A percentile compares a stretch with the other conserved stretches of the same genome.
Evolutionary conservation across 2,888 invertebrate genomes (phyloP).

Genomic region (Endotricha flammealis): DNA sequence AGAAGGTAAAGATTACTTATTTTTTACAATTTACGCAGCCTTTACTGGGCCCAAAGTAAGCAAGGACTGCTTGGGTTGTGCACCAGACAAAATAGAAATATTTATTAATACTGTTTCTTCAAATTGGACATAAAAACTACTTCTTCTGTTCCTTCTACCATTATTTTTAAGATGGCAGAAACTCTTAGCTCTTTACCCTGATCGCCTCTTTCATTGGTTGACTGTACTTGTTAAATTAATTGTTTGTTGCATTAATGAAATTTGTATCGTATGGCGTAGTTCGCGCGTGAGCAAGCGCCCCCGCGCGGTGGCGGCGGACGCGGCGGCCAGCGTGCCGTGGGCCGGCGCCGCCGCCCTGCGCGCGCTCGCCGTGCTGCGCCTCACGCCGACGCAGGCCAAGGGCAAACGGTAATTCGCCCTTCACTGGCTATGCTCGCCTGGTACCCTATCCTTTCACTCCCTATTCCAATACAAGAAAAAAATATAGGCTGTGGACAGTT

Average conservation of each 20-base stretch:
- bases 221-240: too few relatives aligned
- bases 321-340: constrained; percentile 62
- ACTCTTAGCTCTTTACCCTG: not conserved
- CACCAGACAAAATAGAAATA: too few relatives aligned
- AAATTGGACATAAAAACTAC: not conserved
- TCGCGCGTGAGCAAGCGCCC: constrained; percentile 61
- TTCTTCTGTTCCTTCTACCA: not conserved
- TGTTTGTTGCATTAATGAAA: too few relatives aligned
- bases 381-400: constrained; percentile 39
- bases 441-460: too few relatives aligned
- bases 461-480: not conserved
- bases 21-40: not conserved
- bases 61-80: too few relatives aligned
- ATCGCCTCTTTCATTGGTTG: not conserved
- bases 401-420: constrained; percentile 42
- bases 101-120: too few relatives aligned
- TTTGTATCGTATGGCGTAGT: constrained; percentile 26
- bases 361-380: constrained; percentile 37
- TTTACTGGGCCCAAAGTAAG: not conserved
- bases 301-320: constrained; percentile 48
- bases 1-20: constrained; percentile 40
- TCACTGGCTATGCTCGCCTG: too few relatives aligned
- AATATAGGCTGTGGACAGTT: not conserved
- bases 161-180: too few relatives aligned
- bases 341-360: constrained; percentile 45